Percentiles rank a stretch among this genome's conserved stretches.
These are phyloP conservation scores for Ascaphus truei DNA, from an alignment of 2,113 vertebrate genomes.

Conservation along the genomic window DNA sequence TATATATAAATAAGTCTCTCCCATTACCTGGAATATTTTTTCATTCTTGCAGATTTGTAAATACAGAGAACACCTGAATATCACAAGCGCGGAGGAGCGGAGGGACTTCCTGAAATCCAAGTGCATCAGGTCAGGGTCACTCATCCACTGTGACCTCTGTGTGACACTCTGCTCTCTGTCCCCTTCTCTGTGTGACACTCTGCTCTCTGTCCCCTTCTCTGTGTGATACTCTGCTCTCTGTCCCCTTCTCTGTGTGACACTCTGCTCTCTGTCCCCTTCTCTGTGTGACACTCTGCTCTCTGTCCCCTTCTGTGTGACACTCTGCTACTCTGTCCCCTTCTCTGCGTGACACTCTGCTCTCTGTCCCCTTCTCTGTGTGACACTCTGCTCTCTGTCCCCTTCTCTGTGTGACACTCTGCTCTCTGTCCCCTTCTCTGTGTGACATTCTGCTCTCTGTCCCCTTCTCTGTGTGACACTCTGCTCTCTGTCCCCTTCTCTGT, in stretches of 20 bases:
- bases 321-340: too few relatives aligned
- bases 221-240: too few relatives aligned
- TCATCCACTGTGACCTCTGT: neutral
- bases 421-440: neutral
- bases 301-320: neutral
- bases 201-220: neutral
- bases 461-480: too few relatives aligned
- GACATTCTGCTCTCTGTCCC: too few relatives aligned
- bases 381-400: too few relatives aligned
- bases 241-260: too few relatives aligned
- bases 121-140: conserved; percentile 74
- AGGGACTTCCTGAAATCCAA: conserved; percentile 84
- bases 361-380: neutral
- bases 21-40: neutral
- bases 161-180: too few relatives aligned
- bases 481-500: neutral
- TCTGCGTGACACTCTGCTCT: too few relatives aligned
- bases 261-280: neutral
- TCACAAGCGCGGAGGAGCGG: conserved; percentile 77
- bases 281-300: too few relatives aligned
- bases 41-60: conserved; percentile 59
- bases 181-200: too few relatives aligned
- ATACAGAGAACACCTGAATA: conserved; percentile 84
- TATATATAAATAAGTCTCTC: too few relatives aligned
- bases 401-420: too few relatives aligned